A percentile compares a stretch with the other conserved stretches of the same genome.
phyloP scores from a whole-genome alignment of 2,888 invertebrate species.

The Drepana falcataria region DNA sequence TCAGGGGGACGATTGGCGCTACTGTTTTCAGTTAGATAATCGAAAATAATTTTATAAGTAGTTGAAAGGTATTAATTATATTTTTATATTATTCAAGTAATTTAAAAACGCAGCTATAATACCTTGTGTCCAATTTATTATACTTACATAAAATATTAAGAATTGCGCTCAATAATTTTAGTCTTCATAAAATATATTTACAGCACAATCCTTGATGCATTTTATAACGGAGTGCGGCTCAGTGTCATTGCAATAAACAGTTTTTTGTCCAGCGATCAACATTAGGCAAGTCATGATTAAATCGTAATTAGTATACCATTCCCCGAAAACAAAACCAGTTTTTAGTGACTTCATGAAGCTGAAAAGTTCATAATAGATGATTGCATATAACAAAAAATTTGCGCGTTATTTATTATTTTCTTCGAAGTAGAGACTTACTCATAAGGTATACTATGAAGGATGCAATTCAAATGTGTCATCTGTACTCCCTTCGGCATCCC shows the following conservation, averaged over 20 bases:
- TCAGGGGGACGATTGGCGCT: no score
- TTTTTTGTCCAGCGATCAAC: slow-evolving; percentile 43
- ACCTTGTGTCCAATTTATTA: no score
- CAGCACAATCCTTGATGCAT: slow-evolving; percentile 36
- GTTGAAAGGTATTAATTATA: no score
- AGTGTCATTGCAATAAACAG: slow-evolving; percentile 34
- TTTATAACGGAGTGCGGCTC: slow-evolving; percentile 28
- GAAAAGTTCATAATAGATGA: not conserved
- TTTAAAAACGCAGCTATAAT: no score
- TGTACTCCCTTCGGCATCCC: slow-evolving; percentile 84
- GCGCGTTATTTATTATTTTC: slow-evolving; percentile 6
- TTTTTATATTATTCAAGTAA: no score
- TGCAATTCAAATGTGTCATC: slow-evolving; percentile 79
- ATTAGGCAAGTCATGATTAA: slow-evolving; percentile 55
- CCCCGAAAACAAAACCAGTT: slow-evolving; percentile 42
- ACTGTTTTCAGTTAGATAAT: no score
- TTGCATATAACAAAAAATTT: not conserved
- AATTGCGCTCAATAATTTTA: no score
- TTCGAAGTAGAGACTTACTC: slow-evolving; percentile 37
- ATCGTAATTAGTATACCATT: slow-evolving; percentile 60
- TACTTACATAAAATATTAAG: no score
- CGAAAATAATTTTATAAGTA: no score
- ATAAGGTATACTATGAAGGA: slow-evolving; percentile 47
- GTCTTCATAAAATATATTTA: slow-evolving; percentile 20
- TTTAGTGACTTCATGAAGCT: slow-evolving; percentile 25